These are phyloP conservation scores for Lutraria lutraria DNA, from an alignment of 2,888 invertebrate species.

Conservation along the genomic window DNA sequence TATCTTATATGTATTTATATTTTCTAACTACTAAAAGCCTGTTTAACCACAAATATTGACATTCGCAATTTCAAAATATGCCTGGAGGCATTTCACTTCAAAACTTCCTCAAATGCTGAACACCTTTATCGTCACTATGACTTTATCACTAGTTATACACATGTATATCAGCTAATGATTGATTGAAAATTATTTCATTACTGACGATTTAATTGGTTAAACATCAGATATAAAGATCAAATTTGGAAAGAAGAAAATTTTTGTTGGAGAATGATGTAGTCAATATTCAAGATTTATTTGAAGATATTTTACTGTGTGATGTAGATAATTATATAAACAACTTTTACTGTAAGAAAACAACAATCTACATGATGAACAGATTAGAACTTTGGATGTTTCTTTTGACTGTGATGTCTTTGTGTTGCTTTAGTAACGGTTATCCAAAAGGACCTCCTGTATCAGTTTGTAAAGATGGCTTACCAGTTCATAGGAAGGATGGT, in stretches of 20 bases:
- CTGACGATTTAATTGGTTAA: not conserved
- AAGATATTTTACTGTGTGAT: too few relatives aligned
- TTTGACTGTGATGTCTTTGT: not conserved
- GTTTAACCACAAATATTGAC: not conserved
- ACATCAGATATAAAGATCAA: not conserved
- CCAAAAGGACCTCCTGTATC: slow-evolving; percentile 57
- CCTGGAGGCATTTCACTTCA: not conserved
- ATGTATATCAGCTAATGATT: not conserved
- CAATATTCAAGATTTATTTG: too few relatives aligned
- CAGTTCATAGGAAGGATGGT: slow-evolving; percentile 53
- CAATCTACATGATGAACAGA: not conserved
- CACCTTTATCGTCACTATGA: not conserved
- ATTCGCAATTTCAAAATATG: not conserved
- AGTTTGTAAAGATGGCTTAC: slow-evolving; percentile 53
- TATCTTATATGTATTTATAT: too few relatives aligned
- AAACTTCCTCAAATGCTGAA: not conserved
- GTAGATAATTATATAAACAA: too few relatives aligned
- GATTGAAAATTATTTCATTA: not conserved
- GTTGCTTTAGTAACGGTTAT: slow-evolving; percentile 28
- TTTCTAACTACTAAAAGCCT: too few relatives aligned
- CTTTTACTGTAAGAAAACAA: too few relatives aligned
- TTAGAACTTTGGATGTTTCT: not conserved
- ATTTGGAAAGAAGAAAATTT: too few relatives aligned
- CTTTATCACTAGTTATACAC: not conserved
- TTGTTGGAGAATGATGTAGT: too few relatives aligned